Conservation (phyloP, 2,797 vertebrate genomes). For the Sciurus carolinensis region DNA sequence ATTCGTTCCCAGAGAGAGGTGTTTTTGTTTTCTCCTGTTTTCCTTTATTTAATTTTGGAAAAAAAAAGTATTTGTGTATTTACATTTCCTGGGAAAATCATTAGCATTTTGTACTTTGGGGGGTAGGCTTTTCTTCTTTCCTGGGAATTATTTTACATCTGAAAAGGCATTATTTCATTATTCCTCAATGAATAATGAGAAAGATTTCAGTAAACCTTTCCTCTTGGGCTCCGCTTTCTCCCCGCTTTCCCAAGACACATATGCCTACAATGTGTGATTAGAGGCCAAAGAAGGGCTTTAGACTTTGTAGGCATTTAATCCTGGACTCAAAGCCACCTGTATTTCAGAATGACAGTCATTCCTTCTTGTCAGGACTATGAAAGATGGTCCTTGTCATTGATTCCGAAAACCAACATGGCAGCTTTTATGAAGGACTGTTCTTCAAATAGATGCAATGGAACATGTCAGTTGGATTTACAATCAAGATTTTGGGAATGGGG, state of each 20-base stretch:
- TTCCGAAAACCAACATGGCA: slow-evolving; percentile 13
- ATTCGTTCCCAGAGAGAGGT: slow-evolving; percentile 74
- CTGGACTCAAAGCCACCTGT: neutral
- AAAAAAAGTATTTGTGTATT: slow-evolving; percentile 53
- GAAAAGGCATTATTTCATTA: slow-evolving; percentile 79
- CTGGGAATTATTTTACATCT: slow-evolving; percentile 79
- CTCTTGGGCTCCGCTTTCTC: neutral
- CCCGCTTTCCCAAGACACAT: slow-evolving; percentile 22
- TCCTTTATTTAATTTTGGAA: slow-evolving; percentile 52
- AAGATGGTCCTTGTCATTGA: slow-evolving; percentile 29
- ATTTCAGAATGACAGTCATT: slow-evolving; percentile 15
- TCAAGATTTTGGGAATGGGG: slow-evolving; percentile 51
- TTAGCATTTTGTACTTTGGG: slow-evolving; percentile 73
- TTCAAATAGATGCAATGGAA: slow-evolving; percentile 46
- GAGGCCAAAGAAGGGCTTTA: slow-evolving; percentile 66
- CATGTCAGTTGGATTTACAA: slow-evolving; percentile 71
- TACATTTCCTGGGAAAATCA: slow-evolving; percentile 78
- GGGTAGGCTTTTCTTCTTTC: slow-evolving; percentile 76
- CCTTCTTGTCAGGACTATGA: neutral
- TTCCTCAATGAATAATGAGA: slow-evolving; percentile 80
- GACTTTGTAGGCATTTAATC: neutral
- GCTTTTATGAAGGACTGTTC: slow-evolving; percentile 45
- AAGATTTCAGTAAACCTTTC: slow-evolving; percentile 67
- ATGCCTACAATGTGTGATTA: slow-evolving; percentile 43
- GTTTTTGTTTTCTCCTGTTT: slow-evolving; percentile 64